These are phyloP conservation scores for Whitmania pigra DNA, from an alignment of 1,140 invertebrate genomes.

Conservation along the genomic window DNA sequence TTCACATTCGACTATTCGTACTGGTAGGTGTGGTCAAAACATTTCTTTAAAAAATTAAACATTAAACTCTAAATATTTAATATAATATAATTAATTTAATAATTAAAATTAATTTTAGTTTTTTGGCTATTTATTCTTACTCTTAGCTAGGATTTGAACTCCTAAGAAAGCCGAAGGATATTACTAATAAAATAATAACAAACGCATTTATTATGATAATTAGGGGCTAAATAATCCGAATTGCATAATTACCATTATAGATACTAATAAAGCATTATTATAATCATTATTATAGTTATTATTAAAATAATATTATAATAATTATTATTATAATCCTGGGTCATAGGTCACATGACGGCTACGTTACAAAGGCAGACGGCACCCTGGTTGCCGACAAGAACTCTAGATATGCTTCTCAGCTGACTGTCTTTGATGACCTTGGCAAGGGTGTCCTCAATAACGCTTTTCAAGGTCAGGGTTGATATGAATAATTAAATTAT, in stretches of 20 bases:
- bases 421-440: slow-evolving; percentile 49
- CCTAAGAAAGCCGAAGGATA: too few relatives aligned
- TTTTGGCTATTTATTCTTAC: too few relatives aligned
- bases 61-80: too few relatives aligned
- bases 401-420: slow-evolving; percentile 42
- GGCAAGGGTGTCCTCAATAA: slow-evolving; percentile 51
- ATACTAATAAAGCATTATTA: too few relatives aligned
- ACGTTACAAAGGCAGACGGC: slow-evolving; percentile 30
- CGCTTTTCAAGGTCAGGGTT: slow-evolving; percentile 51
- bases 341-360: slow-evolving; percentile 43
- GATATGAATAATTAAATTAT: too few relatives aligned
- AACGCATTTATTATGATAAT: not conserved
- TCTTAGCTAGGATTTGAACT: too few relatives aligned
- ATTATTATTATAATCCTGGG: not conserved
- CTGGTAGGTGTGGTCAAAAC: slow-evolving; percentile 33
- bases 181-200: not conserved
- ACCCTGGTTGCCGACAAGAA: slow-evolving; percentile 29
- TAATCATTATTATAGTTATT: not conserved
- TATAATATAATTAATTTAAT: too few relatives aligned
- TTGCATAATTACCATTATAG: not conserved
- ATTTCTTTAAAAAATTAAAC: too few relatives aligned
- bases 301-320: not conserved
- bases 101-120: too few relatives aligned
- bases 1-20: slow-evolving; percentile 42
- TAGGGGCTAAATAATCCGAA: not conserved